Evolutionary conservation across 2,797 vertebrate species (phyloP).

Genomic region (Micrastur ruficollis): DNA sequence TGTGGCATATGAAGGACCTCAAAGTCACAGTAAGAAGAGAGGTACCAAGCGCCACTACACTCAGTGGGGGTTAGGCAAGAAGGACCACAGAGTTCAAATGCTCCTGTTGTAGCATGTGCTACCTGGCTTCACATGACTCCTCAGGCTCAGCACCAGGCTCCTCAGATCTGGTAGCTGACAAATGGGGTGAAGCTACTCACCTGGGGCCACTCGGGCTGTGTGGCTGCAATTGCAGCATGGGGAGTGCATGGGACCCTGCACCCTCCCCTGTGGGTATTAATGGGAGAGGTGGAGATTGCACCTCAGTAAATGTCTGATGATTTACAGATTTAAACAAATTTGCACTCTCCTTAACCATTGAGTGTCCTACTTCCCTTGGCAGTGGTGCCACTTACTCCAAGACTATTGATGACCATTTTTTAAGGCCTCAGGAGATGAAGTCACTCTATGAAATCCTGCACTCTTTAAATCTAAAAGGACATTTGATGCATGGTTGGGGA

Average conservation of each 20-base stretch:
- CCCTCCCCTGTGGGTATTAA: neutral
- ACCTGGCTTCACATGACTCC: neutral
- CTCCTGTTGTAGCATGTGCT: neutral
- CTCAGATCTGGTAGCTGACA: neutral
- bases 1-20: neutral
- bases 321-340: neutral
- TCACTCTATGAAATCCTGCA: neutral
- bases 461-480: neutral
- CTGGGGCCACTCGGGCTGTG: neutral
- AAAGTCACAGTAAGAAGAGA: neutral
- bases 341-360: neutral
- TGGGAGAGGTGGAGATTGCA: neutral
- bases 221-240: neutral
- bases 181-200: rapidly evolving
- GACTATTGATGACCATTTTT: neutral
- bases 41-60: neutral
- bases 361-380: neutral
- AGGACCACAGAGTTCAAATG: neutral
- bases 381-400: neutral
- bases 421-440: neutral
- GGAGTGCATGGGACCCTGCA: neutral
- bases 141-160: neutral
- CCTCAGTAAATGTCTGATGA: neutral
- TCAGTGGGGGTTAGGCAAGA: too few relatives aligned
- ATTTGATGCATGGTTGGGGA: neutral